Evolutionary conservation across 2,113 vertebrate genomes (phyloP), one percentile per base, ranked within the genome.

Genomic region (Forbesichthys papilliferus): DNA sequence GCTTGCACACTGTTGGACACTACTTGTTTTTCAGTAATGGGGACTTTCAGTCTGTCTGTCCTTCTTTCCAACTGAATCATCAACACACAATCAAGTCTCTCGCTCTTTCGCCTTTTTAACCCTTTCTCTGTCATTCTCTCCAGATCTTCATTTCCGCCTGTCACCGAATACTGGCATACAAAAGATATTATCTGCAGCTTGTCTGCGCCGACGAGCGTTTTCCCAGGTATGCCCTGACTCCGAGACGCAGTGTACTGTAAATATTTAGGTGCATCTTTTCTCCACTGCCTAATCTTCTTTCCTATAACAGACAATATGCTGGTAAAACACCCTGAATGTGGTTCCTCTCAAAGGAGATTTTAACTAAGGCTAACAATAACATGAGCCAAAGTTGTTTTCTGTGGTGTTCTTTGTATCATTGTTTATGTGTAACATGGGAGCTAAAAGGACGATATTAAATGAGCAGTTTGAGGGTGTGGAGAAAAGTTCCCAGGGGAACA

Each of bases 301-400:
- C 36, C 54, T 42, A 58, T 76, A 14, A 65, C 20, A 52, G 13
- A 67, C 54, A 74, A 76, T 27, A 55, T 67, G 58, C 18, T 4
- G 14, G n/a, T 62, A 74, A 68, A 64, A 34, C 27, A 20, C 71
- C 11, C 12, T 6, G 33, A 4, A 34, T 11, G 46, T 18, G 42
- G 10, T 10, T 42, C 67, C 64, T 65, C 7, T 56, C 48, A 62
- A 54, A 74, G 64, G 60, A 48, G 49, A 14, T 51, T 52, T 66
- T 16, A 51, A 11, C 61, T 4, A 61, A 13, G 42, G n/a, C 9
- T 57, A 20, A 62, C 58, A 65, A 9, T 8, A 1, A 36, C 10
- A 51, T 18, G 36, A 20, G 16, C 57, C 14, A 57, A 51, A 14
- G 27, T 42, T 20, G 61, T 42, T 8, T 48, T 57, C 5, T 54